Evolutionary conservation across 2,113 vertebrate species (phyloP).

Genomic region (Lagopus muta): DNA sequence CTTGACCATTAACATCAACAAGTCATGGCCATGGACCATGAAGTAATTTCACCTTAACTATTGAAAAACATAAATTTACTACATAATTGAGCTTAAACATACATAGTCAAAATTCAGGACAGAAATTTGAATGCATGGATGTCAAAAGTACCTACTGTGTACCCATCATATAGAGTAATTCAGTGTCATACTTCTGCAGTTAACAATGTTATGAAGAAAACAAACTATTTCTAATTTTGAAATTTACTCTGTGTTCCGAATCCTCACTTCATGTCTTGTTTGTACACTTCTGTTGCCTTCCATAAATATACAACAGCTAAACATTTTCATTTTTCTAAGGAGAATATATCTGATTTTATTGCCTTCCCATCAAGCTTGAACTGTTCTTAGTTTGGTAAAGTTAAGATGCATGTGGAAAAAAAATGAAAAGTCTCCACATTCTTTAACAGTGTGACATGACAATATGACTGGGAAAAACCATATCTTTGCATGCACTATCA

Average conservation of each 20-base stretch:
- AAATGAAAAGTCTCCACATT: neutral
- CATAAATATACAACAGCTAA: neutral
- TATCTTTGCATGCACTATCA: neutral
- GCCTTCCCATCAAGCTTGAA: neutral
- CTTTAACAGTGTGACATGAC: neutral
- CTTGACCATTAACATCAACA: neutral
- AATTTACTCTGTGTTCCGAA: neutral
- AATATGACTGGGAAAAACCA: neutral
- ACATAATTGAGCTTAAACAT: neutral
- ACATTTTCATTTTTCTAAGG: neutral
- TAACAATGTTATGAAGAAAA: neutral
- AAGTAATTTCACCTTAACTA: neutral
- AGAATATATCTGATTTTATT: neutral
- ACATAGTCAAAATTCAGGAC: neutral
- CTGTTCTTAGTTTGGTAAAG: neutral
- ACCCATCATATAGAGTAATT: neutral
- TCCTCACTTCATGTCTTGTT: neutral
- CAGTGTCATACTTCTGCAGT: neutral
- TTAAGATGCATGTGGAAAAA: neutral
- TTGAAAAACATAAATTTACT: neutral
- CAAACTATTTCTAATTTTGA: neutral
- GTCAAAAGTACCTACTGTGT: neutral
- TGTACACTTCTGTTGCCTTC: neutral
- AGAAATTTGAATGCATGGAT: constrained; percentile 4
- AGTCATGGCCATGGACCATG: neutral